These are phyloP conservation scores for Cheumatopsyche charites DNA, from an alignment of 1,140 invertebrate species.

Conservation along the genomic window DNA sequence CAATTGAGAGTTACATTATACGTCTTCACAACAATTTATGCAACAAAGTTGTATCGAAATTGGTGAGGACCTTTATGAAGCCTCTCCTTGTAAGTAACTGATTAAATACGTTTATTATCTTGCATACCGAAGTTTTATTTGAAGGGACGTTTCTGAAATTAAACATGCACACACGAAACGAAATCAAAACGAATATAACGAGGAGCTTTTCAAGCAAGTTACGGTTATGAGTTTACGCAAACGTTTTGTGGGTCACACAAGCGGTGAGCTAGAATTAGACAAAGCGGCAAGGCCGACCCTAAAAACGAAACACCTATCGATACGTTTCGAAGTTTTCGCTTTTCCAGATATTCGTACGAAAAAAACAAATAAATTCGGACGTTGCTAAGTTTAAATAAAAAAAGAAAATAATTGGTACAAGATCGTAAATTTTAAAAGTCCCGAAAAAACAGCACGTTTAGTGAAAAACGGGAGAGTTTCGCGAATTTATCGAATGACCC, in stretches of 20 bases:
- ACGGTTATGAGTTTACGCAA: constrained; percentile 46
- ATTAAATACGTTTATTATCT: neutral
- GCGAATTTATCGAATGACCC: constrained; percentile 31
- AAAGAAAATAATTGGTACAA: neutral
- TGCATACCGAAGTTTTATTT: neutral
- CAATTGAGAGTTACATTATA: no score
- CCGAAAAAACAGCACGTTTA: constrained; percentile 21
- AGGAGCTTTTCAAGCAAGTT: constrained; percentile 43
- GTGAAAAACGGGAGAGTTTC: neutral
- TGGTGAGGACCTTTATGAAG: no score
- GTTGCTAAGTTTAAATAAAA: neutral
- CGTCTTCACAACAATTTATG: no score
- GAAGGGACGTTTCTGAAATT: neutral
- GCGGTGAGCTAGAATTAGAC: constrained; percentile 38
- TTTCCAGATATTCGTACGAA: neutral
- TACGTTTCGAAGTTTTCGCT: constrained; percentile 21
- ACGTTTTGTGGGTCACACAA: constrained; percentile 47
- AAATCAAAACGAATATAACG: neutral
- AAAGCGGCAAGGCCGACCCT: constrained; percentile 44
- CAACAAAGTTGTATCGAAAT: no score
- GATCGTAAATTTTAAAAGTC: neutral
- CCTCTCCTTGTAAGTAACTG: no score
- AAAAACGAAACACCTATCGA: constrained; percentile 31
- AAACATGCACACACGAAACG: neutral
- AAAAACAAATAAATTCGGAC: neutral